These are phyloP conservation scores for Ptilodon capucinus DNA, from an alignment of 2,888 invertebrate genomes.

Conservation along the genomic window DNA sequence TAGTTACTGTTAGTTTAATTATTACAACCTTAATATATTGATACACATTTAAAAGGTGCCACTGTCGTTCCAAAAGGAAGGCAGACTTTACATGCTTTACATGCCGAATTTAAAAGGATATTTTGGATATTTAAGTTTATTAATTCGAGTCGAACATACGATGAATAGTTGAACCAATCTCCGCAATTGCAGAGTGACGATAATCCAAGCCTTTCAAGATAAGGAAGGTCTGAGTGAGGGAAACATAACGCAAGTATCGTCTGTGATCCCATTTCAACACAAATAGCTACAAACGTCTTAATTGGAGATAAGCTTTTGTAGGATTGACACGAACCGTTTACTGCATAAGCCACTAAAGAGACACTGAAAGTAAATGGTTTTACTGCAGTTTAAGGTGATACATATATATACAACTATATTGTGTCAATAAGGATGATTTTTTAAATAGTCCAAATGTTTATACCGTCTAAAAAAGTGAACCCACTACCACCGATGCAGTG, in stretches of 20 bases:
- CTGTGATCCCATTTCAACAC: conserved; percentile 19
- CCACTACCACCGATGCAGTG: no score
- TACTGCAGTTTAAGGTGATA: no score
- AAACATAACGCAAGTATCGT: conserved; percentile 33
- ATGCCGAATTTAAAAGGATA: no score
- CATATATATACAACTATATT: no score
- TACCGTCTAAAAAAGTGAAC: no score
- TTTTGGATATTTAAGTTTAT: no score
- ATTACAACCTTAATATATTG: neutral
- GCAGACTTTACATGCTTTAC: no score
- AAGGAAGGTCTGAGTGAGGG: conserved; percentile 21
- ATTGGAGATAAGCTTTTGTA: conserved; percentile 28
- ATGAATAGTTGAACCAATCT: neutral
- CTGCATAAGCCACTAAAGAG: neutral
- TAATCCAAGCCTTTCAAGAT: conserved; percentile 7
- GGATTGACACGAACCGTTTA: conserved; percentile 8
- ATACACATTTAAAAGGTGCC: no score
- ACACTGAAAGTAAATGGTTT: neutral
- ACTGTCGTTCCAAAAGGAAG: no score
- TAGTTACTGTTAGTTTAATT: neutral
- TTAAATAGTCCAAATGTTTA: no score
- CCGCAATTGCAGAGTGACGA: neutral
- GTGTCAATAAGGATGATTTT: no score
- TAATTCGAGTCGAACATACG: no score
- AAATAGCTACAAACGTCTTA: conserved; percentile 23